Conservation (phyloP, 92 coral and sea anemone species). For the Epizoanthus stellaris region DNA sequence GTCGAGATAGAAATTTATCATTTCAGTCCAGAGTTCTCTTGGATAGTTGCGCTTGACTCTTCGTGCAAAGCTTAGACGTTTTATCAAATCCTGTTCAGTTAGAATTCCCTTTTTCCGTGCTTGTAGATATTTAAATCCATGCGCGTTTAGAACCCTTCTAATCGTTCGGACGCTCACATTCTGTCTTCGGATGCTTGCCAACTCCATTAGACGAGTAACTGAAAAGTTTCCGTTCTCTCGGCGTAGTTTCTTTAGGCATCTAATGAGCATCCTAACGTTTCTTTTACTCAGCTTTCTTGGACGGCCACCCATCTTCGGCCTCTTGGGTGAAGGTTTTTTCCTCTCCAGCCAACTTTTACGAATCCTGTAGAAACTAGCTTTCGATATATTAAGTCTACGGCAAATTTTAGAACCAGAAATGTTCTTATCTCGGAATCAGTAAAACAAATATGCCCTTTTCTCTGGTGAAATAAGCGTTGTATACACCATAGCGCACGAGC, state of each 20-base stretch:
- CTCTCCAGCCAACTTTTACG: not conserved
- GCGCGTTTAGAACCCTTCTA: constrained; percentile 8
- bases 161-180: constrained; percentile 3
- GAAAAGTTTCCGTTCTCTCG: constrained; percentile 27
- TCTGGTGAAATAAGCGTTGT: no score
- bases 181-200: not conserved
- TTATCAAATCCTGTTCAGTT: constrained; percentile 2
- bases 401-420: no score
- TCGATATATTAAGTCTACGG: not conserved
- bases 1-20: constrained; percentile 23
- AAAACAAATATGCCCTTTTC: no score
- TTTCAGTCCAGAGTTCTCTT: constrained; percentile 6
- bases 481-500: no score
- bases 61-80: constrained; percentile 18
- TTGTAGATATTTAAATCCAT: constrained; percentile 20
- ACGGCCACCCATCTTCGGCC: not conserved
- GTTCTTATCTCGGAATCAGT: no score
- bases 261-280: constrained; percentile 1
- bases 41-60: not conserved
- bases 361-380: not conserved
- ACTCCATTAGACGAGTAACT: not conserved
- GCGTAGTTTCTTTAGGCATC: not conserved
- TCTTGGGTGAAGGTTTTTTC: not conserved
- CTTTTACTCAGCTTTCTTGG: constrained; percentile 13
- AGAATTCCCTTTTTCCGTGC: constrained; percentile 26